phyloP scores from a whole-genome alignment of 64 coral and sea anemone genomes.

The Orbicella faveolata region DNA sequence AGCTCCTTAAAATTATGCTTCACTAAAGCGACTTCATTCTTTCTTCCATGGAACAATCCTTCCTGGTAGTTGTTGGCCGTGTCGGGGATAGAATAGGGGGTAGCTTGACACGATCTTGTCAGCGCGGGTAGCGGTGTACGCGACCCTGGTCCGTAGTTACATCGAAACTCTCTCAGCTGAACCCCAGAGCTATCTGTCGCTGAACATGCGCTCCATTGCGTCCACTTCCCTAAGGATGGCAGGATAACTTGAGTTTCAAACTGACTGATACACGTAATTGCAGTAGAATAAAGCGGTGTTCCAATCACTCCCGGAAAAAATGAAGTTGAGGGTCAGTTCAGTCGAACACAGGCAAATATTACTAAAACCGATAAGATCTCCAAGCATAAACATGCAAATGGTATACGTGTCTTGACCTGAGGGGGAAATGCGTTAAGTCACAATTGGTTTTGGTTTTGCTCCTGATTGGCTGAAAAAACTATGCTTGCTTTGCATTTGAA shows the following conservation, averaged over 20 bases:
- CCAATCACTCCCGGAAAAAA: too few species aligned
- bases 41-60: not conserved
- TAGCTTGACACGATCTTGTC: not conserved
- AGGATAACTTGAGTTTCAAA: not conserved
- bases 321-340: too few species aligned
- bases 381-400: too few species aligned
- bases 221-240: not conserved
- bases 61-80: not conserved
- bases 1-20: not conserved
- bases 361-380: too few species aligned
- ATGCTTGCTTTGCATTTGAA: too few species aligned
- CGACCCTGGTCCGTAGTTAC: not conserved
- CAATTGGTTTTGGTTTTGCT: too few species aligned
- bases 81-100: not conserved
- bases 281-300: too few species aligned
- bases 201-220: conserved; percentile 1
- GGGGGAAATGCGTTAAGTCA: too few species aligned
- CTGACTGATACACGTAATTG: not conserved
- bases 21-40: not conserved
- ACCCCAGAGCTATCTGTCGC: not conserved
- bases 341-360: too few species aligned
- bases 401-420: too few species aligned
- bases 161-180: not conserved
- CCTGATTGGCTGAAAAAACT: too few species aligned
- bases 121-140: not conserved